phyloP scores from a whole-genome alignment of 2,797 vertebrate species.

The Gorsachius magnificus region DNA sequence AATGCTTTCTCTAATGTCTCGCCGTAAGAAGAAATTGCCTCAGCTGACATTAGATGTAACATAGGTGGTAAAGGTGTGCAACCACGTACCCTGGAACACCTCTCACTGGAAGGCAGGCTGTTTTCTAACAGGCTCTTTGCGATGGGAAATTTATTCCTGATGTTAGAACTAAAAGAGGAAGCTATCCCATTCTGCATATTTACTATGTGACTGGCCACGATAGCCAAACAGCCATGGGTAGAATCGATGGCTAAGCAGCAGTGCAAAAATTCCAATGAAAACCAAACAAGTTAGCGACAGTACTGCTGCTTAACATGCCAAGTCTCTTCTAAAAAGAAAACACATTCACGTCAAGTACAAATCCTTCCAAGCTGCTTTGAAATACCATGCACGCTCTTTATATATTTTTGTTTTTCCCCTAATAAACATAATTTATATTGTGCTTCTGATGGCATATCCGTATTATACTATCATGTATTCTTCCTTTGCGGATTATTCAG shows the following conservation, averaged over 20 bases:
- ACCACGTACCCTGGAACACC: neutral
- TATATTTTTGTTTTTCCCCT: neutral
- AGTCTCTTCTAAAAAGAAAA: slow-evolving; percentile 6
- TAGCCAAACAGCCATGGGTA: neutral
- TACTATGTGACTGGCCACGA: neutral
- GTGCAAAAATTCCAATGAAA: neutral
- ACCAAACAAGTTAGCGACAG: neutral
- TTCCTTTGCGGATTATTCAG: neutral
- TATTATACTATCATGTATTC: slow-evolving; percentile 2
- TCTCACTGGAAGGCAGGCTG: neutral
- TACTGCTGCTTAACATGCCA: neutral
- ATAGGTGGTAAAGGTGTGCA: neutral
- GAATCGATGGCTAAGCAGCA: neutral
- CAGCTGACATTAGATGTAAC: neutral
- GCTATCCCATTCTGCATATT: neutral
- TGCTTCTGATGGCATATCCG: slow-evolving; percentile 56
- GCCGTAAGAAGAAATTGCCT: neutral
- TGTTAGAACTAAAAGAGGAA: neutral
- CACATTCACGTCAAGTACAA: neutral
- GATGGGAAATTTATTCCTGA: neutral
- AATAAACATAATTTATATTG: slow-evolving; percentile 47
- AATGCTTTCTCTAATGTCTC: neutral
- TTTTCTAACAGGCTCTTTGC: neutral
- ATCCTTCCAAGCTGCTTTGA: neutral
- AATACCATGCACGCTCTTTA: neutral